These are phyloP conservation scores for Indri indri DNA, from an alignment of 2,113 vertebrate species.

Conservation along the genomic window DNA sequence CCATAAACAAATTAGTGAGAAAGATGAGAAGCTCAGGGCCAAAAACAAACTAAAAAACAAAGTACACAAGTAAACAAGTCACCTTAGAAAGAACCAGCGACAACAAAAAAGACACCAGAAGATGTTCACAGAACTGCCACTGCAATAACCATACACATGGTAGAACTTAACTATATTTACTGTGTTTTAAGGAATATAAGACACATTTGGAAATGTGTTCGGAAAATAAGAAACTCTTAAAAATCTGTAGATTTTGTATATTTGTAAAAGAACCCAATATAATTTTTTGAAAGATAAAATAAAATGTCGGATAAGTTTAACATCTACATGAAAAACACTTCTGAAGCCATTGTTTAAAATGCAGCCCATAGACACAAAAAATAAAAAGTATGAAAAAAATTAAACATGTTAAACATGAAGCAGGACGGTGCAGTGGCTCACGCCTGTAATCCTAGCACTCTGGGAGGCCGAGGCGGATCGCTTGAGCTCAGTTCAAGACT, in stretches of 20 bases:
- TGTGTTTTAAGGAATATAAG: neutral
- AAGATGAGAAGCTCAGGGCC: neutral
- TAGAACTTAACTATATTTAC: neutral
- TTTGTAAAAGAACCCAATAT: neutral
- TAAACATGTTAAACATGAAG: neutral
- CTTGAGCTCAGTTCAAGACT: no score
- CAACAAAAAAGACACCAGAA: neutral
- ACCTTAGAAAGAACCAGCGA: neutral
- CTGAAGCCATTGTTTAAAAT: neutral
- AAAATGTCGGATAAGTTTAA: neutral
- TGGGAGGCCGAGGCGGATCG: neutral
- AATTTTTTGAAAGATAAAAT: neutral
- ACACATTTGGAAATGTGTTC: neutral
- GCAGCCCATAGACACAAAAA: neutral
- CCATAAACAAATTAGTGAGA: neutral
- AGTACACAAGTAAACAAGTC: neutral
- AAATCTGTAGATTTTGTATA: neutral
- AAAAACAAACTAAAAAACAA: neutral
- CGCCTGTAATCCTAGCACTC: no score
- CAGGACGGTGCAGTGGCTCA: neutral
- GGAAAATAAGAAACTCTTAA: neutral
- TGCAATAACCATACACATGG: neutral
- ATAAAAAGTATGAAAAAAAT: neutral
- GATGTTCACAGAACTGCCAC: neutral
- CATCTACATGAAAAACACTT: neutral